Evolutionary conservation across 30 jellyfish, hydroid and myxozoan genomes (phyloP).

Genomic region (Cassiopea xamachana): DNA sequence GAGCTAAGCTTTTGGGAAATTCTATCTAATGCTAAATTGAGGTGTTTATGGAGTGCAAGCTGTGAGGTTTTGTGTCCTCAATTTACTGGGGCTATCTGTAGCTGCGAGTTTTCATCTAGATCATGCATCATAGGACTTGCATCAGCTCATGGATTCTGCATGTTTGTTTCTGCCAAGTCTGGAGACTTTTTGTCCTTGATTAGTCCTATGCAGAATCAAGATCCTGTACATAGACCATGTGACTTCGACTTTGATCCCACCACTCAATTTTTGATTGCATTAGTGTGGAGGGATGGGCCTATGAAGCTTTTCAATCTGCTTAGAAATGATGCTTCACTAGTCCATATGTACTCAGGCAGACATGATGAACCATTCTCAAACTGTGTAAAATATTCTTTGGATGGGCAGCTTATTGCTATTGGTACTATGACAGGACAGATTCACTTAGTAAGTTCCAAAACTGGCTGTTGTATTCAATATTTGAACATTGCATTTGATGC

Average conservation of each 20-base stretch:
- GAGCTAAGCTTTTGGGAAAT: constrained; percentile 63
- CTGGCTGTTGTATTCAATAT: constrained; percentile 14
- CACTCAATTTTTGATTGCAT: not conserved
- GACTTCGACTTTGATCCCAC: constrained; percentile 38
- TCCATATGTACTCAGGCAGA: not conserved
- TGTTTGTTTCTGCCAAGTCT: constrained; percentile 12
- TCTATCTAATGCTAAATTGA: not conserved
- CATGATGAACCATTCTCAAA: constrained; percentile 42
- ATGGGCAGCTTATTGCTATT: constrained; percentile 54
- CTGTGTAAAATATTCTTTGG: constrained; percentile 26
- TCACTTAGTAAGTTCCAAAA: constrained; percentile 24
- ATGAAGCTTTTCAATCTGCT: constrained; percentile 4
- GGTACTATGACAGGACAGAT: constrained; percentile 60
- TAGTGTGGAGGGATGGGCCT: constrained; percentile 51
- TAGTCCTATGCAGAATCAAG: not conserved
- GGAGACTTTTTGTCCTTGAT: constrained; percentile 13
- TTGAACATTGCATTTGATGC: constrained; percentile 25
- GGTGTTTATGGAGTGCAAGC: constrained; percentile 50
- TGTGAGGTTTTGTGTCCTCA: constrained; percentile 38
- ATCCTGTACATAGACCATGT: not conserved
- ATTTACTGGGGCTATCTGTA: constrained; percentile 32
- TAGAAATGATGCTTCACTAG: not conserved
- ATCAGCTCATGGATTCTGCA: constrained; percentile 51
- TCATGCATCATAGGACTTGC: constrained; percentile 34
- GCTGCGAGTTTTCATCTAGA: constrained; percentile 41